A percentile compares a stretch with the other conserved stretches of the same genome.
These are phyloP conservation scores for Ganaspis sp. DNA, from an alignment of 1,140 invertebrate genomes.

Conservation along the genomic window DNA sequence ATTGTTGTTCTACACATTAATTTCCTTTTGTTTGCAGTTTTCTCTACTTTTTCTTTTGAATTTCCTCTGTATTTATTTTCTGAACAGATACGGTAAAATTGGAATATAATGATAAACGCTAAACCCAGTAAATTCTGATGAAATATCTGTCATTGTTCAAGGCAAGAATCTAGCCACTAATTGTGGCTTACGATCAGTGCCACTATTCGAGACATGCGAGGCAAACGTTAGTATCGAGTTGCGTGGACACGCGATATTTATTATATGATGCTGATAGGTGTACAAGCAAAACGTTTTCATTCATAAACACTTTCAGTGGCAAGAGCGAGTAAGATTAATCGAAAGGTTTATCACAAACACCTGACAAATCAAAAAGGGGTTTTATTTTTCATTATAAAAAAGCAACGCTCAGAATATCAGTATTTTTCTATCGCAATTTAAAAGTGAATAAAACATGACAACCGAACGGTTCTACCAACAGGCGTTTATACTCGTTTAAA, in stretches of 20 bases:
- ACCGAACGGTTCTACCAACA: neutral
- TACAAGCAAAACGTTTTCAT: slow-evolving; percentile 43
- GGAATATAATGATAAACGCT: neutral
- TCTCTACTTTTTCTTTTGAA: neutral
- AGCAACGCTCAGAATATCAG: slow-evolving; percentile 14
- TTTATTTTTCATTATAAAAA: slow-evolving; percentile 22
- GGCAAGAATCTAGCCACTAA: slow-evolving; percentile 48
- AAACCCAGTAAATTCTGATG: slow-evolving; percentile 28
- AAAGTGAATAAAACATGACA: slow-evolving; percentile 29
- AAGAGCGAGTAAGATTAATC: slow-evolving; percentile 38
- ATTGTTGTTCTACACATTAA: slow-evolving; percentile 2
- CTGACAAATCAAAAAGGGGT: slow-evolving; percentile 19
- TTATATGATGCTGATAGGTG: slow-evolving; percentile 44
- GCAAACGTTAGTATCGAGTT: slow-evolving; percentile 53
- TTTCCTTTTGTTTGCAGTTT: too few relatives aligned
- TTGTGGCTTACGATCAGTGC: slow-evolving; percentile 43
- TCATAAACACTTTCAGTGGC: slow-evolving; percentile 42
- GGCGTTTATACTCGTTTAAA: slow-evolving; percentile 8
- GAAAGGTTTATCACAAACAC: slow-evolving; percentile 18
- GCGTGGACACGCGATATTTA: slow-evolving; percentile 54
- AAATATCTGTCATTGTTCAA: slow-evolving; percentile 48
- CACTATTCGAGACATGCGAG: slow-evolving; percentile 49
- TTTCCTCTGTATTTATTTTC: neutral
- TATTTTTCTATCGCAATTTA: slow-evolving; percentile 23
- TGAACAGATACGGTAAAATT: neutral